These are phyloP conservation scores for Nezara viridula DNA, from an alignment of 2,888 invertebrate species.

Conservation along the genomic window DNA sequence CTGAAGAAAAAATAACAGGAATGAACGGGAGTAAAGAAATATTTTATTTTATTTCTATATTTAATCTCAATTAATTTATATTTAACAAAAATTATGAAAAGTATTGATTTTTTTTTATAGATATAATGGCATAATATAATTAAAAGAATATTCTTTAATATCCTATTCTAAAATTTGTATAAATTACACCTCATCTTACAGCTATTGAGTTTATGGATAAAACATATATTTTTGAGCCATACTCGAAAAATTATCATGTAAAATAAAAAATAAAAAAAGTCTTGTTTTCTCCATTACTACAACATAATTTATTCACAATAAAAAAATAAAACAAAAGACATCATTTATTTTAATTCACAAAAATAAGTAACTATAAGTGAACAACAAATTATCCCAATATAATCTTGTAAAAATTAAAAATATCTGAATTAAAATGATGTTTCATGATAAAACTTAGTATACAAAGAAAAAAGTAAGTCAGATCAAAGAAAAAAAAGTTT, in stretches of 20 bases:
- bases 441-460: not conserved
- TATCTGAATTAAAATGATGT: not conserved
- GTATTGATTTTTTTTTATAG: not conserved
- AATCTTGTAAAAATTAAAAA: not conserved
- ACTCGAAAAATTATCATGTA: not conserved
- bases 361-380: not conserved
- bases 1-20: not conserved
- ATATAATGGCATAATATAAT: not conserved
- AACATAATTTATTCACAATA: not conserved
- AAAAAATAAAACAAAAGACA: not conserved
- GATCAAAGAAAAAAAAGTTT: not conserved
- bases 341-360: not conserved
- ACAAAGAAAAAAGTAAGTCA: not conserved
- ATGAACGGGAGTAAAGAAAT: not conserved
- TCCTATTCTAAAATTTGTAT: not conserved
- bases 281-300: not conserved
- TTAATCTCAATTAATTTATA: not conserved
- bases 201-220: not conserved
- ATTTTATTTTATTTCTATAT: not conserved
- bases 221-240: not conserved
- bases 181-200: not conserved
- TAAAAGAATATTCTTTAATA: not conserved
- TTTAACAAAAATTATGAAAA: not conserved
- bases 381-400: not conserved
- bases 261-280: not conserved